Base-by-base conservation (phyloP, 2,797 vertebrate species). In the Odontamblyopus rebecca region DNA sequence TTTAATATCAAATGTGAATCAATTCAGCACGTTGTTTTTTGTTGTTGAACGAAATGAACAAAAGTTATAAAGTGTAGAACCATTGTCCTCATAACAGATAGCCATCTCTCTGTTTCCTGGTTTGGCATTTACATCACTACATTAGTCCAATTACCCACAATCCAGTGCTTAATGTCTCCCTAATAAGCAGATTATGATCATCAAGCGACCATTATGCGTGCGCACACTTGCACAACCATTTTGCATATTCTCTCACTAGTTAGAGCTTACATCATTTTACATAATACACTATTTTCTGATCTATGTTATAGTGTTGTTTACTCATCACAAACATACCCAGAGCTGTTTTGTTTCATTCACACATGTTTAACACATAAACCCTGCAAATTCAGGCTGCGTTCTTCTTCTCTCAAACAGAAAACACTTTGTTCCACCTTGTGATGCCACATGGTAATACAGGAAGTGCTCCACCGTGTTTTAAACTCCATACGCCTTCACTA, bases 71-170 rank as follows among this genome's bases (percentile, higher is more conserved):
- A 19, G 8, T 12, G 19, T 23, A 63, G 11, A 32, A 41, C 23
- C 61, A 23, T 61, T 19, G 9, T 23, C 61, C 1, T 41, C 19
- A 35, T 11, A 7, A 38, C 19, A 62, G 32, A 62, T 2, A 35
- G 35, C 7, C 35, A 35, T 50, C 32, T 38, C 32, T 62, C 61
- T 62, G 32, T 27, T 50, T 29, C 63, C 11, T 66, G 63, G 26
- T 13, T 51, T 26, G 6, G 11, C 35, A 41, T 41, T 44, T 16
- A 50, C 5, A 29, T 27, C 63, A 50, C 63, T 29, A 8, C 44
- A 50, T 66, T 66, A 50, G 41, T 66, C 63, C 23, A 66, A 64
- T 44, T 64, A 64, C 26, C n/a, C 35, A 44, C n/a, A 41, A 50
- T 48, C 23, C 63, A 65, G 6, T 16, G 1, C 63, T 9, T 29